phyloP scores from a whole-genome alignment of 2,113 vertebrate genomes.

The Thamnophis sirtalis region DNA sequence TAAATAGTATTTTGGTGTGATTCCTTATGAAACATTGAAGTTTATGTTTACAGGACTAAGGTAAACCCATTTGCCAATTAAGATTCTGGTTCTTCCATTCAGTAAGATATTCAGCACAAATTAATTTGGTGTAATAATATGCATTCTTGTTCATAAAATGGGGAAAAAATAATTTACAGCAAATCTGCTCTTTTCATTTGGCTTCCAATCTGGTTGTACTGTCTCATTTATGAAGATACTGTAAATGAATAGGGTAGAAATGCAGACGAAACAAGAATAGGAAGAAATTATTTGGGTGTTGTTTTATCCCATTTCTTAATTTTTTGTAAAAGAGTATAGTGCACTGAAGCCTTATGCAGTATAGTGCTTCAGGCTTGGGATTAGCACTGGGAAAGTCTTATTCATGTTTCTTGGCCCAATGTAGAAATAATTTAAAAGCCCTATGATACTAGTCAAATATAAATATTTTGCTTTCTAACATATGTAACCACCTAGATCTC shows the following conservation, averaged over 20 bases:
- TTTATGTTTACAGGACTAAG: not conserved
- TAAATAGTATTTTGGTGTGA: not conserved
- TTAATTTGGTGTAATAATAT: not conserved
- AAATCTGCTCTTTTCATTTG: not conserved
- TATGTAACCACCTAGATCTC: not conserved
- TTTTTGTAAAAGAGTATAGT: not conserved
- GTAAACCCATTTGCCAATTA: not conserved
- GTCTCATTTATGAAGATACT: not conserved
- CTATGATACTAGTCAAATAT: not conserved
- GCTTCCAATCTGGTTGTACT: not conserved
- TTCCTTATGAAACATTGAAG: not conserved
- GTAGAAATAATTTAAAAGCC: not conserved
- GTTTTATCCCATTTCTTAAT: not conserved
- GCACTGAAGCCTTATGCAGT: not conserved
- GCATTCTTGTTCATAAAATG: not conserved
- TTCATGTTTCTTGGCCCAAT: not conserved
- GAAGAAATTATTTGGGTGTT: not conserved
- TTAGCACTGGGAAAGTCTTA: not conserved
- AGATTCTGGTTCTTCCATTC: not conserved
- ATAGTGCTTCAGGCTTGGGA: not conserved
- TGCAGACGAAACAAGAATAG: not conserved
- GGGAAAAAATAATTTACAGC: not conserved
- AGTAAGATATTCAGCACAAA: not conserved
- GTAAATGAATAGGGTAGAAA: not conserved
- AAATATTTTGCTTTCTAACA: not conserved